phyloP scores from a whole-genome alignment of 2,888 invertebrate species.

The Pachycephus smyrnensis region DNA sequence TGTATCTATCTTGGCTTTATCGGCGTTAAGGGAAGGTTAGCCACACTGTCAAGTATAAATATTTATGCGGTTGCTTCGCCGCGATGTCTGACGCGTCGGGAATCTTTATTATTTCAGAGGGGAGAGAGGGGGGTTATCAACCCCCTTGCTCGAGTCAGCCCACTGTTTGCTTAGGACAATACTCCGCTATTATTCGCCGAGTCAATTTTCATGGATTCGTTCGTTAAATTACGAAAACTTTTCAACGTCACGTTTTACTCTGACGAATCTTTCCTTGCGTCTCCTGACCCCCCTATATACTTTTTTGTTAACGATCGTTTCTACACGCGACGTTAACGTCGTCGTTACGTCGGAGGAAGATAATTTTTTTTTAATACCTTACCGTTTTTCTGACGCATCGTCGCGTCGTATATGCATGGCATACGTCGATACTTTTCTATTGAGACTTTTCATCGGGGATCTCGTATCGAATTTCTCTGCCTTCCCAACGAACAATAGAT shows the following conservation, averaged over 20 bases:
- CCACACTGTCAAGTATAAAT: constrained; percentile 29
- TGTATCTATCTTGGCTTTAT: constrained; percentile 6
- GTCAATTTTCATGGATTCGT: constrained; percentile 10
- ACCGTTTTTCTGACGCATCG: background rate
- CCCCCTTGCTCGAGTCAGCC: background rate
- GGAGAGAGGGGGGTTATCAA: background rate
- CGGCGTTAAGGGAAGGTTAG: constrained; percentile 13
- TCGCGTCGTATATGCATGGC: background rate
- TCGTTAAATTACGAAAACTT: background rate
- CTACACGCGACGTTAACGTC: no score
- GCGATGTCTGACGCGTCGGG: constrained; percentile 19
- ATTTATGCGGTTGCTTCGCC: constrained; percentile 33
- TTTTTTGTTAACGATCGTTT: no score
- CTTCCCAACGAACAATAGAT: background rate
- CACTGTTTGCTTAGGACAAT: constrained; percentile 15
- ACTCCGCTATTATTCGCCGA: constrained; percentile 9
- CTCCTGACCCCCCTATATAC: no score
- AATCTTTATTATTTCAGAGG: constrained; percentile 24
- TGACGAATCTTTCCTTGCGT: background rate
- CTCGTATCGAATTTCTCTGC: background rate
- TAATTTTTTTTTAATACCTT: background rate
- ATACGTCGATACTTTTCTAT: background rate
- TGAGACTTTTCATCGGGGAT: background rate
- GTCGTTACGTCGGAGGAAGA: background rate
- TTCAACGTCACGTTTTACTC: background rate